Evolutionary conservation across 2,113 vertebrate species (phyloP).

Genomic region (Jaculus jaculus): DNA sequence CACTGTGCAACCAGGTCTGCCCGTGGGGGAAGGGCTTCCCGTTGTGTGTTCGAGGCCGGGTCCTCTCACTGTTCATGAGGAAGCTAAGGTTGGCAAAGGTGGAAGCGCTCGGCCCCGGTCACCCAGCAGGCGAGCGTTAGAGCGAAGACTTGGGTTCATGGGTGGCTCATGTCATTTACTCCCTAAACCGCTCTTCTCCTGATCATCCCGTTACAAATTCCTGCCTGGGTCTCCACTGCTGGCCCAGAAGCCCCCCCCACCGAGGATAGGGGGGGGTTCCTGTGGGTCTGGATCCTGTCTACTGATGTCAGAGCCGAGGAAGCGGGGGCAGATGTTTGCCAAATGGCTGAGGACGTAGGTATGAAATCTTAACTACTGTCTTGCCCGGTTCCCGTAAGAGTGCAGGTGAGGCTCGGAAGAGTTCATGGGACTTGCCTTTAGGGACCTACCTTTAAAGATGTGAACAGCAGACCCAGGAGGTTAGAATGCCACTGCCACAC

Average conservation of each 20-base stretch:
- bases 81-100: background rate
- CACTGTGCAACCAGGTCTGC: background rate
- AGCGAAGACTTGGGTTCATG: background rate
- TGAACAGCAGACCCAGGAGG: background rate
- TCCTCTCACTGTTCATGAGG: background rate
- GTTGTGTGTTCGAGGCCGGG: background rate
- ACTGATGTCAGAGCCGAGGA: background rate
- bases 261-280: background rate
- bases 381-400: background rate
- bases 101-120: background rate
- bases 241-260: too few relatives aligned
- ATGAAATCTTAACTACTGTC: background rate
- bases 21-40: too few relatives aligned
- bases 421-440: background rate
- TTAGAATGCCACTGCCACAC: background rate
- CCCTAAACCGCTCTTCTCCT: too few relatives aligned
- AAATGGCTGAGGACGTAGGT: background rate
- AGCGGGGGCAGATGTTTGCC: background rate
- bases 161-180: background rate
- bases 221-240: background rate
- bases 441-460: background rate
- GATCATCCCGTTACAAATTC: background rate
- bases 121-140: background rate
- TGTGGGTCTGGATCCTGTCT: background rate
- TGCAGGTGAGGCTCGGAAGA: background rate